Percentiles rank a stretch among this genome's conserved stretches.
phyloP scores from a whole-genome alignment of 2,113 vertebrate genomes.

The Rhabdornis inornatus region DNA sequence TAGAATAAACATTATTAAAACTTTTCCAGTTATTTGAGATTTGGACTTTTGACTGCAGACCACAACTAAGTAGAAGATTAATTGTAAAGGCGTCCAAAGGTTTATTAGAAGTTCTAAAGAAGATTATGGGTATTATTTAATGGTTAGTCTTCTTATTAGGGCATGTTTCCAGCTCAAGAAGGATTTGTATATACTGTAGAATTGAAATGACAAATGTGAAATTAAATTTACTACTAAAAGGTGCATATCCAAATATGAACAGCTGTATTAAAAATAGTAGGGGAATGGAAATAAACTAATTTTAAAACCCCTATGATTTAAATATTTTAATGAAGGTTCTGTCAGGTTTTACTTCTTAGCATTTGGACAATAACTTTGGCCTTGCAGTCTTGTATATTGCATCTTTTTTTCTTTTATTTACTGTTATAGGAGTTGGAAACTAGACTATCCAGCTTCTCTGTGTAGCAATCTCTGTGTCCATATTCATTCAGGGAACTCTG shows the following conservation, averaged over 20 bases:
- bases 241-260: not conserved
- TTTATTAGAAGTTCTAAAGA: not conserved
- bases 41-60: not conserved
- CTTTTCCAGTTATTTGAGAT: not conserved
- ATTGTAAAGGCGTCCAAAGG: not conserved
- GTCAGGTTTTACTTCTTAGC: not conserved
- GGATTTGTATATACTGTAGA: not conserved
- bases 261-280: not conserved
- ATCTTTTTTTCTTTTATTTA: not conserved
- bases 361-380: not conserved
- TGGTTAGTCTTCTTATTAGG: not conserved
- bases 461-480: not conserved
- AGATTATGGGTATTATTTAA: not conserved
- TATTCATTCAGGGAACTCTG: not conserved
- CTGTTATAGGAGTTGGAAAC: not conserved
- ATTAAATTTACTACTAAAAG: not conserved
- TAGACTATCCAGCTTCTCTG: not conserved
- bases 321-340: not conserved
- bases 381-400: not conserved
- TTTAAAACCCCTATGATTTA: fast-evolving
- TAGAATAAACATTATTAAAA: not conserved
- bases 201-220: not conserved
- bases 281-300: not conserved
- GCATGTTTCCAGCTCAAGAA: not conserved
- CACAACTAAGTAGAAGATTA: not conserved